Evolutionary conservation across 1,140 invertebrate species (phyloP).

Genomic region (Homalodisca vitripennis): DNA sequence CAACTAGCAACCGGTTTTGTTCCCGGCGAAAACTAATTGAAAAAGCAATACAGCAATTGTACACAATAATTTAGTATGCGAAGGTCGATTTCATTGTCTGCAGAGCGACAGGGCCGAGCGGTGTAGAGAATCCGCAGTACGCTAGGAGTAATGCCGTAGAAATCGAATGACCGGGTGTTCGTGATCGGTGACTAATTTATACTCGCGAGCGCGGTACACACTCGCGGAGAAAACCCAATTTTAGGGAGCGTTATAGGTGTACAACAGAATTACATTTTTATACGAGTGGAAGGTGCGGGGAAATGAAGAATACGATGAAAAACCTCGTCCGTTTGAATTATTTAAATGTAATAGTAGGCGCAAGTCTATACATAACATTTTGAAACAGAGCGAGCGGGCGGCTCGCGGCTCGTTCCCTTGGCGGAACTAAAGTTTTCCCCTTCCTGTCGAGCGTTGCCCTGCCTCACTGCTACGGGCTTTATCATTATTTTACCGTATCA

Average conservation of each 20-base stretch:
- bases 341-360: constrained; percentile 30
- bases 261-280: constrained; percentile 1
- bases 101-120: constrained; percentile 13
- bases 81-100: constrained; percentile 36
- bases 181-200: constrained; percentile 39
- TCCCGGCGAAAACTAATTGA: constrained; percentile 33
- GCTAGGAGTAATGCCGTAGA: constrained; percentile 34
- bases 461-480: not conserved
- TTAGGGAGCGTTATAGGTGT: constrained; percentile 17
- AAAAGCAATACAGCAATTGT: constrained; percentile 38
- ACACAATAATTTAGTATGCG: constrained; percentile 39
- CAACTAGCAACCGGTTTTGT: constrained; percentile 17
- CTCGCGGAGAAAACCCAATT: constrained; percentile 19
- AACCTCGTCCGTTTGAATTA: constrained; percentile 29
- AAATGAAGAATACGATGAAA: not conserved
- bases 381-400: too few species aligned
- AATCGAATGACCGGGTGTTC: constrained; percentile 38
- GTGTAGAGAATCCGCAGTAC: constrained; percentile 34
- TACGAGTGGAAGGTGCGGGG: not conserved
- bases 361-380: constrained; percentile 16
- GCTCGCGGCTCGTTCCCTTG: constrained; percentile 6
- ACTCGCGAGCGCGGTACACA: not conserved
- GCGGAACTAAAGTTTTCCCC: constrained; percentile 19
- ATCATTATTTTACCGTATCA: constrained; percentile 19
- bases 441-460: not conserved